phyloP scores from a whole-genome alignment of 2,888 invertebrate species.

The Caenorhabditis sinica region DNA sequence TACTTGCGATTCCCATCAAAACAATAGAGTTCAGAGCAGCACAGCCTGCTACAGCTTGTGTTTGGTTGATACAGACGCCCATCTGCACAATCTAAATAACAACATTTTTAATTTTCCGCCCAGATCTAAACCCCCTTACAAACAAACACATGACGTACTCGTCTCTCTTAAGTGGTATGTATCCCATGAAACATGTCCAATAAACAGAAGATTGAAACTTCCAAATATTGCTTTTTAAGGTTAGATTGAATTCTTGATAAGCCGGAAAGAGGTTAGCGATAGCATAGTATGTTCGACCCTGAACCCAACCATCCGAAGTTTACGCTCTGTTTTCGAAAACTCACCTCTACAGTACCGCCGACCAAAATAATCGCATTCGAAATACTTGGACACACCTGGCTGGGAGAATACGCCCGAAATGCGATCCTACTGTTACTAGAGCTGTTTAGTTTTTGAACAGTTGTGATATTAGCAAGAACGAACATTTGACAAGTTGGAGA shows the following conservation, averaged over 20 bases:
- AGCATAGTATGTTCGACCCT: not conserved
- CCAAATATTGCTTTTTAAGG: conserved; percentile 1
- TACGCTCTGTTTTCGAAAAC: not conserved
- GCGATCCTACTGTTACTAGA: conserved; percentile 9
- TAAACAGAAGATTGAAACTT: not conserved
- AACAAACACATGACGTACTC: not conserved
- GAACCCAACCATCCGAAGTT: not conserved
- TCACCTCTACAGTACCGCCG: conserved; percentile 3
- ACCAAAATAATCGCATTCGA: not conserved
- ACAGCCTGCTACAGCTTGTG: not conserved
- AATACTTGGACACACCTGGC: not conserved
- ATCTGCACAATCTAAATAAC: not conserved
- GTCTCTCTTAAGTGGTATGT: not conserved
- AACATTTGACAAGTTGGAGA: conserved; percentile 7
- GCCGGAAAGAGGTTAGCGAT: not conserved
- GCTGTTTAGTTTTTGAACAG: conserved; percentile 14
- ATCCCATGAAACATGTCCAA: not conserved
- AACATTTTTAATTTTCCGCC: too few species aligned
- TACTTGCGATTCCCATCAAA: not conserved
- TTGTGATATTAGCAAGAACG: not conserved
- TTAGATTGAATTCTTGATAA: conserved; percentile 9
- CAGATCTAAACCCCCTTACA: not conserved
- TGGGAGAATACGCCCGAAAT: not conserved
- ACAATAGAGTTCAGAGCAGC: not conserved
- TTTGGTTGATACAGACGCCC: not conserved